Base-by-base conservation (phyloP, 2,888 invertebrate species). In the Eurois occulta region DNA sequence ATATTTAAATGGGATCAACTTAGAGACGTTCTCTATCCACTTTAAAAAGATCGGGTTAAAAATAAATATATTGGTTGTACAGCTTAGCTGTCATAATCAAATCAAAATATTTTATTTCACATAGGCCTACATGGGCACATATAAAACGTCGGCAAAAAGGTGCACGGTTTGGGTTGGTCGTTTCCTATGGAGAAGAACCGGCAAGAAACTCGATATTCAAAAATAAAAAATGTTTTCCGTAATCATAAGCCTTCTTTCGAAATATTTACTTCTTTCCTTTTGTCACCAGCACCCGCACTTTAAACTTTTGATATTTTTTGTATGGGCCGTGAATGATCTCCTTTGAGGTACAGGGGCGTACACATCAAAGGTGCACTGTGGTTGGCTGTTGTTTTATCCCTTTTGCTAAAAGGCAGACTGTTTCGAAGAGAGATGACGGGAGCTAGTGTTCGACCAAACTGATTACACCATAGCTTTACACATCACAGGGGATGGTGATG, bases 401-500 rank as follows among this genome's bases (percentile, higher is more conserved):
- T 70, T 18, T 32, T 24, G 28, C 7, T 66, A 67, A 16, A 72
- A 38, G 46, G 6, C 18, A 52, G 28, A 41, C 21, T 10, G 6
- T 48, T 48, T 43, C 52, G 24, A 70, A 43, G 32, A 7, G 18
- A 48, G 16, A 48, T 32, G 28, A 52, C 0, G 7, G 18, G 13
- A 6, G 11, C 18, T 52, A 38, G 16, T 52, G 3, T 11, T 52
- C 13, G 46, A 46, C 4, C 21, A 32, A 38, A 35, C 5, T 46
- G 13, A 28, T 52, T 10, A 52, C 28, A 38, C 0, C 38, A 38
- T 35, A 65, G 35, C 10, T 76, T 60, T 66, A 28, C 18, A 10
- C 0, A 32, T 64, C 67, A 21, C 13, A 79, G 87, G 86, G 1
- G 87, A 90, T n/a, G 74, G 85, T 46, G 90, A 91, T 41, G 92